Conservation (phyloP, 1,140 invertebrate genomes). For the Drosophila dunni region DNA sequence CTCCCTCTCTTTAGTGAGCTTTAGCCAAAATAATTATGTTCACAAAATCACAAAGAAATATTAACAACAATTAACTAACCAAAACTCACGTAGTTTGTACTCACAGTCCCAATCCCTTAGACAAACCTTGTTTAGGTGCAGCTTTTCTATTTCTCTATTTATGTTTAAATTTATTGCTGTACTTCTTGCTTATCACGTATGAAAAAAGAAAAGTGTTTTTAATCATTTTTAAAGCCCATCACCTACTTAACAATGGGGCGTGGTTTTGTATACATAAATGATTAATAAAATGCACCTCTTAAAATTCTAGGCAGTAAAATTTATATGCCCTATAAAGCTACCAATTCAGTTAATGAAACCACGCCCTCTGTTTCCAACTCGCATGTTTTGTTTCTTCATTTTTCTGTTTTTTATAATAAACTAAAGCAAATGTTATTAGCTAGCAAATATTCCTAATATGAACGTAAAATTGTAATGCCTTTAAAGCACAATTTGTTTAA, state of each 20-base stretch:
- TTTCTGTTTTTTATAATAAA: slow-evolving; percentile 50
- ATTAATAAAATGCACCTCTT: too few relatives aligned
- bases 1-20: slow-evolving; percentile 22
- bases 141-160: slow-evolving; percentile 21
- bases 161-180: slow-evolving; percentile 44
- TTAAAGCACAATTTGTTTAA: background rate
- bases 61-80: slow-evolving; percentile 31
- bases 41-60: slow-evolving; percentile 31
- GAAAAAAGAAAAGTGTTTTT: slow-evolving; percentile 2
- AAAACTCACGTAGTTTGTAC: slow-evolving; percentile 46
- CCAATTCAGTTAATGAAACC: slow-evolving; percentile 15
- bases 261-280: slow-evolving; percentile 2
- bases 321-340: slow-evolving; percentile 1
- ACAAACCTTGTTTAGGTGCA: slow-evolving; percentile 31
- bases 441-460: slow-evolving; percentile 47
- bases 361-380: slow-evolving; percentile 36
- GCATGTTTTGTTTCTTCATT: slow-evolving; percentile 53
- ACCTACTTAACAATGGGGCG: slow-evolving; percentile 11
- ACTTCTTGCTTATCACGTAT: slow-evolving; percentile 48
- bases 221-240: slow-evolving; percentile 38
- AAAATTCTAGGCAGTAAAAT: too few relatives aligned
- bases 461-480: slow-evolving; percentile 12
- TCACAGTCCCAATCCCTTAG: slow-evolving; percentile 37
- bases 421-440: slow-evolving; percentile 55
- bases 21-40: slow-evolving; percentile 4